Base-by-base conservation (phyloP, 2,797 vertebrate genomes). In the Emydoidea blandingii region DNA sequence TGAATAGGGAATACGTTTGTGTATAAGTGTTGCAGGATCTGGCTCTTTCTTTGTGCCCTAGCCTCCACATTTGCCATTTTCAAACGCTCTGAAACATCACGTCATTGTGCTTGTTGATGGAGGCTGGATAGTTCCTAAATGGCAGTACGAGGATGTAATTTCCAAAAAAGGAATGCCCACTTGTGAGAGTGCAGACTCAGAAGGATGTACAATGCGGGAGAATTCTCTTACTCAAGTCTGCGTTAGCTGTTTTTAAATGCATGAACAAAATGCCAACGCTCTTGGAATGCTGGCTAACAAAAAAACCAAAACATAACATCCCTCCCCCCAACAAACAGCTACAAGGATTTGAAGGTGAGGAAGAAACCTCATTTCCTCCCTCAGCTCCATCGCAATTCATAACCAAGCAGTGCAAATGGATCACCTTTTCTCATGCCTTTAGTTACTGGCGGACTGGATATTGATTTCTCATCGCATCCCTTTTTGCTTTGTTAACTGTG, bases 381-480 rank as follows among this genome's bases (percentile, higher is more conserved):
- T 95, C 87, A 90, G 87, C 54, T 19, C 41, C 91, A 91, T 90
- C 16, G 31, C 90, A 90, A 81, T 87, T 93, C 88, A 88, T 34
- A 96, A 68, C 83, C 89, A 91, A 86, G 85, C 90, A 82, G 93
- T 81, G 62, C 95, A 96, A 94, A 78, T 83, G 86, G 79, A 85
- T 79, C 90, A 31, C 49, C 83, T 92, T 89, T 91, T 37, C 76
- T 85, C 85, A 53, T 7, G 86, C 88, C 47, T 94, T 87, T 88
- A 65, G 93, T 96, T 92, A 95, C 14, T 78, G 74, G 83, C 18
- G 81, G 31, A 15, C 94, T 94, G 93, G 52, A 85, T 50, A 78
- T 85, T 89, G 88, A 96, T 95, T 89, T 89, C 27, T 10, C n/a
- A 89, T 29, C 2, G 2, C 27, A 52, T 23, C 37, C 79, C 29